Base-by-base conservation (phyloP, 2,888 invertebrate genomes). In the Cybosia mesomella region DNA sequence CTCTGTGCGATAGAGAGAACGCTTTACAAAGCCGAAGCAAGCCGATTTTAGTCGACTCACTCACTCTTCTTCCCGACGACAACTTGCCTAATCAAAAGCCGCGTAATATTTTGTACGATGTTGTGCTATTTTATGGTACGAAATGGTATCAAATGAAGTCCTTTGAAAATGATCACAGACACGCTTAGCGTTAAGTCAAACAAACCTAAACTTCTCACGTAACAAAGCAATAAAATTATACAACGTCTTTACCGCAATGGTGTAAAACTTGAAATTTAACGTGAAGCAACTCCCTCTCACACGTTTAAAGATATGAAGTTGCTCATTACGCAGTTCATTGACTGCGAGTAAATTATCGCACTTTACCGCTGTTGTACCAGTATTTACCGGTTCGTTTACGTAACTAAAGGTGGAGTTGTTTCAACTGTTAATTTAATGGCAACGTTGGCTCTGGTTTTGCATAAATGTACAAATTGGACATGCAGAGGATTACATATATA, bases 181-280 rank as follows among this genome's bases (percentile, higher is more conserved):
- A 53, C 21, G 22, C 36, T 22, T 34, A 9, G 54, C 36, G 8
- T 22, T 32, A 58, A 58, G 58, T 58, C 32, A n/a, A 58, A 32
- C 32, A 58, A 58, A 58, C 36, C 36, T 36, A 62, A 62, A 36
- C 24, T 28, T 63, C 59, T 59, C 53, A 65, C 43, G 22, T 58
- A 49, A 57, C 34, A 54, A 66, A 66, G 66, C 58, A 66, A 66
- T 59, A 28, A 39, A 59, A 55, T 60, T 66, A 66, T 28, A 66
- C 36, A 54, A 54, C n/a, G 5, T 34, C 58, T 58, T 66, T 22
- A 11, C 15, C 49, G 36, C 53, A 53, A 34, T 43, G n/a, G 22
- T 34, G 9, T 66, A 60, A 54, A 66, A 55, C 54, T 54, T 39
- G 39, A 55, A 28, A 60, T 66, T 24, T 59, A 32, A 59, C 65